Base-by-base conservation (phyloP, 2,113 vertebrate genomes). In the Rutilus rutilus region DNA sequence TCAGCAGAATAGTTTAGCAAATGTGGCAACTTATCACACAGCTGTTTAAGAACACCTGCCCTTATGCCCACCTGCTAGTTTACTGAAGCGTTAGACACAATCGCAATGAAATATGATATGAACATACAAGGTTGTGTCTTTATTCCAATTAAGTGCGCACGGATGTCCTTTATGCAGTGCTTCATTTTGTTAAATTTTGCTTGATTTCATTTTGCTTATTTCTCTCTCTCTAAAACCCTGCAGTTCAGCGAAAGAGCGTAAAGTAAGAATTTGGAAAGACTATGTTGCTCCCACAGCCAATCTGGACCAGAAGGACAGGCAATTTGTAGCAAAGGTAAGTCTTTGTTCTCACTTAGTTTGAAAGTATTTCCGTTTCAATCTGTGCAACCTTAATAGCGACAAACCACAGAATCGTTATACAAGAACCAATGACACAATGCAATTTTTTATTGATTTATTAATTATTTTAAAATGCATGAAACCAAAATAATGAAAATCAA, bases 301-400 rank as follows among this genome's bases (percentile, higher is more conserved):
- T 93, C 88, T 99, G 94, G 98, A 99, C 84, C 97, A 95, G 94
- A 99, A 99, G 93, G 98, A 99, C 94, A 96, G 97, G 90, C 97
- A 99, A 87, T 99, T 99, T 23, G 95, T 98, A 33, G 98, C 98
- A 91, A 99, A 99, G 97, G 98, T 99, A 91, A 95, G 96, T 79
- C 25, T 71, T 82, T 8, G 14, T 47, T 12, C 33, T 78, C 5
- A 76, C 7, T 47, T 11, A 7, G 33, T 7, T 25, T 17, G 21
- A 30, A 59, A 42, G 8, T 25, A 62, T 52, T 33, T 39, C 6
- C 2, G n/a, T 47, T 33, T 45, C 1, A 27, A 15, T 47, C 30
- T 33, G 1, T 23, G 19, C 65, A 69, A 4, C 8, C 65, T 69
- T 12, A 42, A 39, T 71, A 23, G 30, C 4, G 15, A 21, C 4